Percentiles rank a stretch among this genome's conserved stretches.
phyloP scores from a whole-genome alignment of 2,888 invertebrate species.

The Dynastes hyllus region DNA sequence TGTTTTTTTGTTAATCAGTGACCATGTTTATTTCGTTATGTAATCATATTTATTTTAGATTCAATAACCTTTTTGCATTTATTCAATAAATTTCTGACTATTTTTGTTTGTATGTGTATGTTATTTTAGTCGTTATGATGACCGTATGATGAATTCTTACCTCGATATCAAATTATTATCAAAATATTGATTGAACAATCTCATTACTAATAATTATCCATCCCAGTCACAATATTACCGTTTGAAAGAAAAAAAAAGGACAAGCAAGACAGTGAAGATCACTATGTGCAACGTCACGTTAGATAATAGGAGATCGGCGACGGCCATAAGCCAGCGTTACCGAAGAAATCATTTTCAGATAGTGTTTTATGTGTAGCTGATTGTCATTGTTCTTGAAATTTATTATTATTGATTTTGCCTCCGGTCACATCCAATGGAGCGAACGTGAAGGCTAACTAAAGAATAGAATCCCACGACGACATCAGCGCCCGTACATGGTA shows the following conservation, averaged over 20 bases:
- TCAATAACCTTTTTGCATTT: too few species aligned
- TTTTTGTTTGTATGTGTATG: too few species aligned
- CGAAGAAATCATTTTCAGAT: slow-evolving; percentile 42
- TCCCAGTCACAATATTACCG: slow-evolving; percentile 39
- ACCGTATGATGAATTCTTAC: not conserved
- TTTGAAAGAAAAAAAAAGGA: slow-evolving; percentile 19
- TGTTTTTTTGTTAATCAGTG: too few species aligned
- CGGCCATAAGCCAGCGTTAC: slow-evolving; percentile 20
- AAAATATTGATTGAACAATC: slow-evolving; percentile 43
- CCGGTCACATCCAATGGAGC: slow-evolving; percentile 25
- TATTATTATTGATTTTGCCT: slow-evolving; percentile 47
- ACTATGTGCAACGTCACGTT: slow-evolving; percentile 39
- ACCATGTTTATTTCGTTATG: too few species aligned
- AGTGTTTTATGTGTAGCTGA: slow-evolving; percentile 45
- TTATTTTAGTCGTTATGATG: too few species aligned
- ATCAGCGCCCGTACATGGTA: slow-evolving; percentile 6
- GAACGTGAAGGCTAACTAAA: slow-evolving; percentile 6
- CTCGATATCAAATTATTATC: slow-evolving; percentile 4
- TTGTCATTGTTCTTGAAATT: slow-evolving; percentile 44
- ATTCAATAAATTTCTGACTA: too few species aligned
- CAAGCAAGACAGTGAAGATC: slow-evolving; percentile 11
- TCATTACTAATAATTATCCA: slow-evolving; percentile 39
- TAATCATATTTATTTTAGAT: too few species aligned
- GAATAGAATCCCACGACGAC: slow-evolving; percentile 12
- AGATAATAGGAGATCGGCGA: slow-evolving; percentile 44